Conservation (phyloP, 2,888 invertebrate genomes). For the Heliconius sara region DNA sequence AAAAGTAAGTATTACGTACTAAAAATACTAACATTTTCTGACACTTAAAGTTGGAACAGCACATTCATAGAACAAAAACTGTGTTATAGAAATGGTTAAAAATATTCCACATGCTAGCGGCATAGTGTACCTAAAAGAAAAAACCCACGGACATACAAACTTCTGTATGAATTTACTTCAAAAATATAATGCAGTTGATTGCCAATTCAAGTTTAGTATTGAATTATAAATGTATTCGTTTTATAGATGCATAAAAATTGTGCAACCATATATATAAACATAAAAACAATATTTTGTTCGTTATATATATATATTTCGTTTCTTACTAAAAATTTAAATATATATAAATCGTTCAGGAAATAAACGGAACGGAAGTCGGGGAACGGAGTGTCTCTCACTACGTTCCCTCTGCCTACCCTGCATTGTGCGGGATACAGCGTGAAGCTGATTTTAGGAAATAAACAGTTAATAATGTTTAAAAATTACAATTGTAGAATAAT, state of each 20-base stretch:
- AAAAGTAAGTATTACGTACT: too few species aligned
- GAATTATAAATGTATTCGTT: constrained; percentile 5
- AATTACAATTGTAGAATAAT: too few species aligned
- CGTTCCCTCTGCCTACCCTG: too few species aligned
- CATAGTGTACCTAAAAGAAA: background rate
- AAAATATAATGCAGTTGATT: constrained; percentile 4
- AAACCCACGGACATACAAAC: background rate
- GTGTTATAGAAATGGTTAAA: constrained; percentile 50
- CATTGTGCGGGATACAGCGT: too few species aligned
- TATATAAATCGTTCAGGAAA: too few species aligned
- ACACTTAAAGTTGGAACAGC: constrained; percentile 63
- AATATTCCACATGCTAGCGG: constrained; percentile 21
- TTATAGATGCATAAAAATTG: constrained; percentile 24
- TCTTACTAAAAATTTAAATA: too few species aligned
- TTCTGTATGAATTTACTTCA: background rate
- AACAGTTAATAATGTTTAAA: too few species aligned
- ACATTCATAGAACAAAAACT: constrained; percentile 56
- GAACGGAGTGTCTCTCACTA: too few species aligned
- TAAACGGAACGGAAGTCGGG: too few species aligned
- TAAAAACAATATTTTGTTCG: background rate
- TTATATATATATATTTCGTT: too few species aligned
- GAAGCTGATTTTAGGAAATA: too few species aligned
- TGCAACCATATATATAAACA: background rate
- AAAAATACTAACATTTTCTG: constrained; percentile 43
- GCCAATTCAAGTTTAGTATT: constrained; percentile 23